Base-by-base conservation (phyloP, 2,113 vertebrate species). In the Procapra przewalskii region DNA sequence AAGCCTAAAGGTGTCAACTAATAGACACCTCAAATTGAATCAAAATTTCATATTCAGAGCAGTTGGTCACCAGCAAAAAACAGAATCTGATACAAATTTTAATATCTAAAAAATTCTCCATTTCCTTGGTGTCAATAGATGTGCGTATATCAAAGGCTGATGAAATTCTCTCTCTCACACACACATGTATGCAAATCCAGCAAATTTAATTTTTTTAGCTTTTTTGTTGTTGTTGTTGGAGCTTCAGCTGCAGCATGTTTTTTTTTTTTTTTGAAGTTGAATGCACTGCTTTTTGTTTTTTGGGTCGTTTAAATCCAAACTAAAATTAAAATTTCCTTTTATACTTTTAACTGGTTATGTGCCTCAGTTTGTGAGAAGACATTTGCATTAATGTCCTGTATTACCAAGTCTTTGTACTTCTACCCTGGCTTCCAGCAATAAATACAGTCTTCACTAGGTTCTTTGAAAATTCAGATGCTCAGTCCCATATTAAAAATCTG, bases 231-330 rank as follows among this genome's bases (percentile, higher is more conserved):
- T 55, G 48, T 80, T 36, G 50, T 50, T 52, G 89, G 59, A 54
- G 13, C n/a, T 95, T 95, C 57, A 92, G 85, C 43, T 80, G 33
- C 14, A 84, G 48, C 3, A 5, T 55, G 21, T 55, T 91, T 98
- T 90, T 89, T 82, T 55, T 91, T 98, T 90, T 89, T 82, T 95
- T 91, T 96, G 54, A 33, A 95, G 29, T 21, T 50, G 31, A 96
- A 92, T 95, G 31, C 45, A 97, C 23, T 87, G 16, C 33, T 96
- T 88, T 89, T 89, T 77, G n/a, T 67, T 84, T 89, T 96, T 36
- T 55, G 17, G 40, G 40, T 92, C 89, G 88, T 75, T 50, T 19
- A 50, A 96, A 90, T 33, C 6, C 12, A 95, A 85, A 67, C 75
- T 89, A 54, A 96, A 97, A 91, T 84, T 40, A 96, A 88, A 54